phyloP scores from a whole-genome alignment of 2,888 invertebrate genomes.

The Meganola albula region DNA sequence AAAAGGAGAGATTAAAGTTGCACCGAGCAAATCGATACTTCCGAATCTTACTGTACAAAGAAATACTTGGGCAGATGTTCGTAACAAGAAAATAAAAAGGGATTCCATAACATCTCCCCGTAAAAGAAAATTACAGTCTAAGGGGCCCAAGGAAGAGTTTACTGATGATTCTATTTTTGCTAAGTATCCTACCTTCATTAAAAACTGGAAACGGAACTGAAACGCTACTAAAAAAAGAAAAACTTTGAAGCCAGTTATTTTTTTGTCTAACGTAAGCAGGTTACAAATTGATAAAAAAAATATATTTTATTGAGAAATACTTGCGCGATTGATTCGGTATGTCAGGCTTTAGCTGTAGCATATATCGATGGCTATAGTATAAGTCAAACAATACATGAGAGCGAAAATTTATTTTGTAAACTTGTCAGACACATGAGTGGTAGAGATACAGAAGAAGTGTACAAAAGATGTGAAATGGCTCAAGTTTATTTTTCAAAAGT shows the following conservation, averaged over 20 bases:
- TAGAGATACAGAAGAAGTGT: conserved; percentile 10
- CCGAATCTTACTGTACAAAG: conserved; percentile 11
- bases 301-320: conserved; percentile 10
- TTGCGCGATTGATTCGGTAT: conserved; percentile 13
- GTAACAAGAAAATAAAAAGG: conserved; percentile 10
- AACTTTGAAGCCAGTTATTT: conserved; percentile 12
- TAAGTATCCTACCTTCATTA: conserved; percentile 10
- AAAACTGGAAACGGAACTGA: conserved; percentile 15
- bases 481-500: conserved; percentile 13
- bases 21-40: conserved; percentile 5
- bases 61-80: conserved; percentile 9
- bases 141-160: conserved; percentile 11
- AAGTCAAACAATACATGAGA: conserved; percentile 13
- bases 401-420: conserved; percentile 12
- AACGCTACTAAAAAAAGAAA: conserved; percentile 10
- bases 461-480: conserved; percentile 12
- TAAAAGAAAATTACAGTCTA: conserved; percentile 10
- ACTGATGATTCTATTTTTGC: conserved; percentile 13
- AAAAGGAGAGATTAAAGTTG: conserved; percentile 13
- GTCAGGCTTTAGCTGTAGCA: conserved; percentile 12
- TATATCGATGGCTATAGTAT: conserved; percentile 12
- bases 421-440: conserved; percentile 10
- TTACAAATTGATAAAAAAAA: conserved; percentile 9
- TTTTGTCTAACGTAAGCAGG: conserved; percentile 13
- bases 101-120: conserved; percentile 9